Base-by-base conservation (phyloP, 2,113 vertebrate species). In the Chrysemys picta region DNA sequence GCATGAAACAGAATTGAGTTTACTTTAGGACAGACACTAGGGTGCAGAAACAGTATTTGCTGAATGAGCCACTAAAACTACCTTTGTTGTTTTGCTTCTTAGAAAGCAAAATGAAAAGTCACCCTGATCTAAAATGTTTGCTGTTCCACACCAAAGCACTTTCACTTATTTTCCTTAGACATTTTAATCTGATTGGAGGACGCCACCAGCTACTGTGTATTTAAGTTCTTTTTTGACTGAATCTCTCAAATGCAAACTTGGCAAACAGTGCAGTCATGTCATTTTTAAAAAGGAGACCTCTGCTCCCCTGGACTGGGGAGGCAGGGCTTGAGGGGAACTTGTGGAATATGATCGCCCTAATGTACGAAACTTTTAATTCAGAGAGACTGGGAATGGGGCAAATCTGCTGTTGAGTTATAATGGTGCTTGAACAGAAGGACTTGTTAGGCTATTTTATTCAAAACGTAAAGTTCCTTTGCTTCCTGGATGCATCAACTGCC, bases 61-160 rank as follows among this genome's bases (percentile, higher is more conserved):
- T 94, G 80, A 95, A 95, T 0, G 13, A 97, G 94, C 92, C 93
- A 95, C 88, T 85, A 84, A 92, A 89, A 84, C 84, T 87, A 84
- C 82, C 90, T 97, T 82, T 94, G 82, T 89, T 91, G 75, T 84
- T 95, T 93, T 95, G 82, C 62, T 13, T 56, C 17, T 84, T 90
- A 65, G 31, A 87, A 97, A 95, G 88, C 75, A 84, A 96, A 95
- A 89, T 82, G 84, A 57, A 94, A 72, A 96, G 88, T 92, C 91
- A 87, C 93, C 92, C 81, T 81, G 89, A 94, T 89, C 94, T 89
- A 62, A 91, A 82, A 95, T 86, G 42, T 91, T 97, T 95, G 94
- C 92, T 97, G 69, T 94, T 95, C 96, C 84, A 95, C 69, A 97
- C 89, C 96, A 98, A 97, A 98, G 95, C 94, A 98, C 83, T 57